phyloP scores from a whole-genome alignment of 2,113 vertebrate species.

The Labrus mixtus region DNA sequence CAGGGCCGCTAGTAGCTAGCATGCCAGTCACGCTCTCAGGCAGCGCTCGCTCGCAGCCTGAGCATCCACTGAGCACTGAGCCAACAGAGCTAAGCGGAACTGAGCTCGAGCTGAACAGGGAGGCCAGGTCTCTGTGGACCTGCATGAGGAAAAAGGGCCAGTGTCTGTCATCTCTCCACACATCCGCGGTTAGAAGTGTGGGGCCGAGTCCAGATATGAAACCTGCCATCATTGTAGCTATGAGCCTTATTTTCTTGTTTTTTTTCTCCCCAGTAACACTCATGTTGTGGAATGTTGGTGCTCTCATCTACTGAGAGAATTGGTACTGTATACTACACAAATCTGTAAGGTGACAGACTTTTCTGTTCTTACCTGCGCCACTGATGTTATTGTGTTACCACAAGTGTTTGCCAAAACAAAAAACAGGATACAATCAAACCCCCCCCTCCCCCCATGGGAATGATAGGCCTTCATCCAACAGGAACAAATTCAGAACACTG shows the following conservation, averaged over 20 bases:
- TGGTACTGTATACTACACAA: neutral
- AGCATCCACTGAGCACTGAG: conserved; percentile 75
- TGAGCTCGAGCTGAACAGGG: conserved; percentile 72
- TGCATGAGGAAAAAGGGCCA: conserved; percentile 57
- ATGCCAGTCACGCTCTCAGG: conserved; percentile 84
- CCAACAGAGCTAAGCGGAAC: conserved; percentile 78
- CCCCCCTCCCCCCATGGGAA: conserved; percentile 27
- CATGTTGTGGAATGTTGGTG: conserved; percentile 38
- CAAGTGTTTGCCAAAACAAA: conserved; percentile 32
- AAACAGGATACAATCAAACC: conserved; percentile 16
- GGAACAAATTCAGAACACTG: conserved; percentile 29
- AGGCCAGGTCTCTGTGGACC: conserved; percentile 75
- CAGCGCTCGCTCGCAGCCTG: conserved; percentile 71
- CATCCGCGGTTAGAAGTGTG: conserved; percentile 62
- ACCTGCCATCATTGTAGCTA: conserved; percentile 50
- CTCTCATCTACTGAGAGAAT: conserved; percentile 8
- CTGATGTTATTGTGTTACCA: conserved; percentile 6
- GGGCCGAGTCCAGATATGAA: conserved; percentile 63
- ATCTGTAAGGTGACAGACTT: conserved; percentile 6
- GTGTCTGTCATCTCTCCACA: conserved; percentile 76
- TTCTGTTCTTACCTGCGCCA: conserved; percentile 11
- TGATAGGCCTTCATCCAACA: conserved; percentile 39
- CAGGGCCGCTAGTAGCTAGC: conserved; percentile 79
- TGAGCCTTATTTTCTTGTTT: conserved; percentile 44
- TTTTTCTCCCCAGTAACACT: conserved; percentile 7